Evolutionary conservation across 1,140 invertebrate genomes (phyloP), one percentile per base, ranked within the genome.

Genomic region (Drosophila insularis): DNA sequence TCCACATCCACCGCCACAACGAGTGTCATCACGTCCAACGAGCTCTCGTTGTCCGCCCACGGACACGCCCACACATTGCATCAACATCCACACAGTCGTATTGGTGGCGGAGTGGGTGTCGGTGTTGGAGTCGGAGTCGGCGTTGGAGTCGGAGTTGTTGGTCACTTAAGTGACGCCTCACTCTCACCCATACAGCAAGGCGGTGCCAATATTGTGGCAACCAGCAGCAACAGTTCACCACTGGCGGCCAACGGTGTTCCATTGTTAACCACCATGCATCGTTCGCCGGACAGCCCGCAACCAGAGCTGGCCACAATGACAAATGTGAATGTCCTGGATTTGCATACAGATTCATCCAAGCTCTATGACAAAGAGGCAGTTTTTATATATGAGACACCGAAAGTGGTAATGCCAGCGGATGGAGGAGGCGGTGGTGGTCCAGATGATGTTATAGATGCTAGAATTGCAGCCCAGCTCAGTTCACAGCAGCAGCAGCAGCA

Each of bases 291-390:
- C 66, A 94, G 94, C 82, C 94, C 94, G 17, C 95, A 95, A 76
- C 94, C 95, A 35, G 93, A 96, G 86, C 93, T 96, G 67, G 95
- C 95, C 40, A 96, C 95, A 74, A 96, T 96, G 95, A 96, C 94
- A 60, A 94, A 94, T 50, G 94, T 95, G 19, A 95, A 94, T 81
- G 94, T 95, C 2, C 92, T 95, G 50, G 94, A 95, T 73, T 84
- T 95, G 39, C 94, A 95, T 77, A 94, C 95, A 56, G 90, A 91
- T 13, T 85, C 87, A 8, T 82, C 90, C 8, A 92, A 92, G 61
- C 56, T 92, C 5, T 92, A 92, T 69, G 91, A 92, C 56, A 90
- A 92, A 63, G 91, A 91, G 40, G 74, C 89, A 0, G 91, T 92
- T 1, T 92, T 90, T n/a, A 91, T 92, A 14, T 92, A 92, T 32